Percentiles rank a stretch among this genome's conserved stretches.
phyloP scores from a whole-genome alignment of 2,797 vertebrate genomes.

The Schizothorax lantsangensis region DNA sequence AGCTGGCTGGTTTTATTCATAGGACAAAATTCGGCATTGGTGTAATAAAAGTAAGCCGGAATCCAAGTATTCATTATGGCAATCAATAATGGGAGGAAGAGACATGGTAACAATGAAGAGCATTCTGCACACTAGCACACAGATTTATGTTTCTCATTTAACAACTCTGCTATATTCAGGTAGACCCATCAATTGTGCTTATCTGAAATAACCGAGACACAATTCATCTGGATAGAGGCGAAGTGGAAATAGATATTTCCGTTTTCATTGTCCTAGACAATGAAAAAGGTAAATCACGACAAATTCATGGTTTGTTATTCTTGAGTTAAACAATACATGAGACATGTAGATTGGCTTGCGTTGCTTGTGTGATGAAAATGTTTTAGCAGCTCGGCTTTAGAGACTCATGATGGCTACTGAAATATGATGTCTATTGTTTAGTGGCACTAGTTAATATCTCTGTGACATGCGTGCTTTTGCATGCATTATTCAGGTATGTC shows the following conservation, averaged over 20 bases:
- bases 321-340: slow-evolving; percentile 12
- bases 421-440: slow-evolving; percentile 26
- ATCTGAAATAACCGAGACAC: slow-evolving; percentile 43
- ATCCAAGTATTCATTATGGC: slow-evolving; percentile 60
- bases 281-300: slow-evolving; percentile 38
- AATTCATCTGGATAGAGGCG: slow-evolving; percentile 29
- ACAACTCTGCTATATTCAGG: slow-evolving; percentile 36
- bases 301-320: slow-evolving; percentile 37
- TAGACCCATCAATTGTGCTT: slow-evolving; percentile 34
- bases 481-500: slow-evolving; percentile 22
- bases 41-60: slow-evolving; percentile 51
- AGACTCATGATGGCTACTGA: neutral
- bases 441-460: slow-evolving; percentile 8
- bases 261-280: slow-evolving; percentile 39
- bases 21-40: slow-evolving; percentile 41
- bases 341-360: neutral
- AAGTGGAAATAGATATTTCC: slow-evolving; percentile 31
- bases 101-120: slow-evolving; percentile 29
- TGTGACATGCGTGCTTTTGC: slow-evolving; percentile 15
- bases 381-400: slow-evolving; percentile 1
- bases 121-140: slow-evolving; percentile 32
- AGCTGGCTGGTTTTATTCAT: slow-evolving; percentile 54
- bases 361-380: slow-evolving; percentile 10
- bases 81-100: slow-evolving; percentile 53
- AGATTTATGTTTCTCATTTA: slow-evolving; percentile 58